Percentiles rank a stretch among this genome's conserved stretches.
Conservation (phyloP, 2,888 invertebrate genomes). For the Lithophane ornitopus region DNA sequence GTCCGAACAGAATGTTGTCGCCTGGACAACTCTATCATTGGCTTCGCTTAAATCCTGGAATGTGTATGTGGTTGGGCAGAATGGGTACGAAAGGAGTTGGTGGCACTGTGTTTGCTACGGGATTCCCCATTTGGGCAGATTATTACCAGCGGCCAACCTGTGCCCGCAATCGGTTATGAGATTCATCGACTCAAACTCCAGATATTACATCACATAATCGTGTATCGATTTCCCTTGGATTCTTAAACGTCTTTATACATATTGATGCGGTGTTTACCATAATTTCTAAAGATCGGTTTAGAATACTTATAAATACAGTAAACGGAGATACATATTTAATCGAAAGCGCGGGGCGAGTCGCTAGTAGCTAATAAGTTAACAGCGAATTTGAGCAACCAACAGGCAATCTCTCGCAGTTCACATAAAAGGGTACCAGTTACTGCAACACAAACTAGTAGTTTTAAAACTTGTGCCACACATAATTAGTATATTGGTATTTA, state of each 20-base stretch:
- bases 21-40: not conserved
- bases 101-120: too few relatives aligned
- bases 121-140: not conserved
- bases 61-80: not conserved
- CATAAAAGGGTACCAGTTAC: not conserved
- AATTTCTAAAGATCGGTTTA: not conserved
- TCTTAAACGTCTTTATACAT: not conserved
- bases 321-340: not conserved
- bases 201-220: not conserved
- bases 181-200: not conserved
- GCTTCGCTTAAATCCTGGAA: not conserved
- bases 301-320: not conserved
- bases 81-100: not conserved
- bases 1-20: not conserved
- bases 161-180: not conserved
- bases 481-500: slow-evolving; percentile 53
- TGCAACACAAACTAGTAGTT: slow-evolving; percentile 27
- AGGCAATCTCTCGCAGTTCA: not conserved
- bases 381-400: not conserved
- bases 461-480: slow-evolving; percentile 46
- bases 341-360: too few relatives aligned
- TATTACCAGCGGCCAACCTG: not conserved
- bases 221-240: not conserved
- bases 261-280: not conserved
- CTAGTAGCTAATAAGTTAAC: too few relatives aligned